These are phyloP conservation scores for Psilopogon haemacephalus DNA, from an alignment of 2,113 vertebrate species.

Conservation along the genomic window DNA sequence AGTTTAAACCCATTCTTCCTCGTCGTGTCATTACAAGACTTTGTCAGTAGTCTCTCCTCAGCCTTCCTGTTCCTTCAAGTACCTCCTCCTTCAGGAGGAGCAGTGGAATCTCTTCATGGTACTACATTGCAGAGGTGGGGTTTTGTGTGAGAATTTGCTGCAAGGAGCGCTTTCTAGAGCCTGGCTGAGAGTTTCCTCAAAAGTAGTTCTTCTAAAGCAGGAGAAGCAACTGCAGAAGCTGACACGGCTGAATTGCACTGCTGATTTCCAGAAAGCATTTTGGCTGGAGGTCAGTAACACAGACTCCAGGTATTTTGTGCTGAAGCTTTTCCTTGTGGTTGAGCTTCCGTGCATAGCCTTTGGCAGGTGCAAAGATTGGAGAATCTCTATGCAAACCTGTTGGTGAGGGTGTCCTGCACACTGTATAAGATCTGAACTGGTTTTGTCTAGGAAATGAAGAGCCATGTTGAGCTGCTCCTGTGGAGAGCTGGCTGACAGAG, in stretches of 20 bases:
- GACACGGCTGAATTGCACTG: neutral
- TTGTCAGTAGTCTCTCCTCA: no score
- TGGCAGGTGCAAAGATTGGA: neutral
- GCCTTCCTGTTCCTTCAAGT: no score
- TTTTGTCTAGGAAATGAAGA: neutral
- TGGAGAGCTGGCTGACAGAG: neutral
- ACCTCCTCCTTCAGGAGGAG: neutral
- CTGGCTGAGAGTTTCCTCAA: neutral
- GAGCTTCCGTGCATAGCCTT: neutral
- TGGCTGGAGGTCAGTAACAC: neutral
- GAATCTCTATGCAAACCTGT: neutral
- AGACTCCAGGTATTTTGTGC: neutral
- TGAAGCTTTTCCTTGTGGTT: neutral
- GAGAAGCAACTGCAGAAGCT: neutral
- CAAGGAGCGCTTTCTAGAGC: neutral
- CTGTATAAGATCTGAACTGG: neutral
- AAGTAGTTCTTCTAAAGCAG: neutral
- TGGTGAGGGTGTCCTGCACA: neutral
- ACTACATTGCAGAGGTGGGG: fast-evolving
- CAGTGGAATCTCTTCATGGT: neutral
- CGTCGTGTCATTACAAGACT: no score
- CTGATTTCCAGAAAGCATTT: neutral
- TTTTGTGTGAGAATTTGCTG: neutral
- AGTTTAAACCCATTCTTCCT: no score
- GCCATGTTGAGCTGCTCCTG: neutral